These are phyloP conservation scores for Caenorhabditis virilis DNA, from an alignment of 2,888 invertebrate genomes.

Conservation along the genomic window DNA sequence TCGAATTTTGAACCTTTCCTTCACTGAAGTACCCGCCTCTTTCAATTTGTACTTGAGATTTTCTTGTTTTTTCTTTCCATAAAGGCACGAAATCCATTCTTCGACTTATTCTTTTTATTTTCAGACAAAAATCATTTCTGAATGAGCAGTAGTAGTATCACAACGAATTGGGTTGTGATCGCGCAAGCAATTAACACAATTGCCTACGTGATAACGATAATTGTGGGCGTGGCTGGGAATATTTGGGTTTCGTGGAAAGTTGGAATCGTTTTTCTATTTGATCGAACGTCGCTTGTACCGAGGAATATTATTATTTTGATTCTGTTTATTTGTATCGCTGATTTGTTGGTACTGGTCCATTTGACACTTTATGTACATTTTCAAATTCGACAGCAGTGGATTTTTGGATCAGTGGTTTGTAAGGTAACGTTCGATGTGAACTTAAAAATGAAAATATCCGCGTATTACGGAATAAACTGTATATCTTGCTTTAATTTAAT, in stretches of 20 bases:
- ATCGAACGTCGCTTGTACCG: slow-evolving; percentile 18
- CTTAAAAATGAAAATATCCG: too few relatives aligned
- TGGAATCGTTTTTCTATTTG: slow-evolving; percentile 30
- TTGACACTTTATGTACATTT: slow-evolving; percentile 38
- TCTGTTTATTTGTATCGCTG: slow-evolving; percentile 40
- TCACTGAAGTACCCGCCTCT: too few relatives aligned
- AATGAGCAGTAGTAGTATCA: too few relatives aligned
- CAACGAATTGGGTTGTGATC: too few relatives aligned
- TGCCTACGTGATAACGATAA: slow-evolving; percentile 36
- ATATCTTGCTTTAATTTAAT: too few relatives aligned
- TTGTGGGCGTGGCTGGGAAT: slow-evolving; percentile 39
- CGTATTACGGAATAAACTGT: too few relatives aligned
- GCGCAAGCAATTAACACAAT: slow-evolving; percentile 22
- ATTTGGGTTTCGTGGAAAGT: slow-evolving; percentile 50
- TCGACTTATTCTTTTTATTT: too few relatives aligned
- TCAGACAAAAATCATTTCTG: too few relatives aligned
- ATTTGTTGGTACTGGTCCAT: slow-evolving; percentile 33
- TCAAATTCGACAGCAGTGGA: slow-evolving; percentile 37
- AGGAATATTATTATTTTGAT: slow-evolving; percentile 29
- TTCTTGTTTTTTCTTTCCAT: too few relatives aligned
- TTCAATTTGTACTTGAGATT: too few relatives aligned
- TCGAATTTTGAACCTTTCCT: too few relatives aligned
- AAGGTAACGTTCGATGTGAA: slow-evolving; percentile 12
- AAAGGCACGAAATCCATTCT: too few relatives aligned
- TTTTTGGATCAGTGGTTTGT: slow-evolving; percentile 32